Evolutionary conservation across 2,888 invertebrate genomes (phyloP).

Genomic region (Galeruca laticollis): DNA sequence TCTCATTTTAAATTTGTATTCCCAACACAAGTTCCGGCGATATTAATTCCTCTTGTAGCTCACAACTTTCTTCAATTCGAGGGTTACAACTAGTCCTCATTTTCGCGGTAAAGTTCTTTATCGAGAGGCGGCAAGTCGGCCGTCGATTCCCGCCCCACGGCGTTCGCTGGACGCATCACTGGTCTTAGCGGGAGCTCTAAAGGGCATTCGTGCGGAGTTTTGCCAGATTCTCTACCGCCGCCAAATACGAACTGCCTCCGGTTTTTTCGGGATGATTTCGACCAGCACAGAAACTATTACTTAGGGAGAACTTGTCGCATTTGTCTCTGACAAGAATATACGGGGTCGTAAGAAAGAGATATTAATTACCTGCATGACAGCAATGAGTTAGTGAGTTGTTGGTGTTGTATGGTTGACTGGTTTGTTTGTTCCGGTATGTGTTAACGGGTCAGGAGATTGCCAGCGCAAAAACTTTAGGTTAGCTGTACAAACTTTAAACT

Average conservation of each 20-base stretch:
- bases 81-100: constrained; percentile 26
- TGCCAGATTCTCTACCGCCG: constrained; percentile 55
- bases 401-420: constrained; percentile 19
- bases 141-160: constrained; percentile 26
- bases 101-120: constrained; percentile 24
- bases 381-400: constrained; percentile 35
- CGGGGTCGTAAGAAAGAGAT: constrained; percentile 51
- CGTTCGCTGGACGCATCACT: constrained; percentile 37
- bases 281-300: constrained; percentile 53
- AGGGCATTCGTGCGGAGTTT: constrained; percentile 59
- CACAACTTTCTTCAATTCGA: constrained; percentile 25
- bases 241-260: constrained; percentile 28
- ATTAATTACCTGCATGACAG: constrained; percentile 56
- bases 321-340: constrained; percentile 61
- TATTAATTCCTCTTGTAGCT: constrained; percentile 27
- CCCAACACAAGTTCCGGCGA: constrained; percentile 5
- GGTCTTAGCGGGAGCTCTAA: constrained; percentile 47
- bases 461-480: constrained; percentile 9
- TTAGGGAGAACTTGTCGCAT: constrained; percentile 55
- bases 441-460: constrained; percentile 30
- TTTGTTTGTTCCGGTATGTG: constrained; percentile 34
- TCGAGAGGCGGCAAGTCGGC: constrained; percentile 18
- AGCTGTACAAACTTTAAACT: not conserved
- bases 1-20: constrained; percentile 5
- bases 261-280: constrained; percentile 52